Evolutionary conservation across 1,140 invertebrate species (phyloP).

Genomic region (Papilio polyxenes): DNA sequence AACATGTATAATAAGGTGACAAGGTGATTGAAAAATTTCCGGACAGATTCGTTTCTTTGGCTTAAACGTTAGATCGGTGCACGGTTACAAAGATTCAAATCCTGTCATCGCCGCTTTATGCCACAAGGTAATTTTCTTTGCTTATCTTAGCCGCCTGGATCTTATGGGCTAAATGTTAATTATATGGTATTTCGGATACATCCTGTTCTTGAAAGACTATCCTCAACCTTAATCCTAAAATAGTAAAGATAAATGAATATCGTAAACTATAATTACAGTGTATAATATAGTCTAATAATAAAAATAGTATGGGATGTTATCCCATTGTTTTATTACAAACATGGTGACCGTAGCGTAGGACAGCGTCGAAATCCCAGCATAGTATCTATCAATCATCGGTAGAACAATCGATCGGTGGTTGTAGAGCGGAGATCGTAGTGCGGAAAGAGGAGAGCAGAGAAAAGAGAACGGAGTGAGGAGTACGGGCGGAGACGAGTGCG

Average conservation of each 20-base stretch:
- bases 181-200: too few species aligned
- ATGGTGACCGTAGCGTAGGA: slow-evolving; percentile 20
- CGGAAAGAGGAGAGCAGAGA: too few species aligned
- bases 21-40: not conserved
- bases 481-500: not conserved
- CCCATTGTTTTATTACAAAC: not conserved
- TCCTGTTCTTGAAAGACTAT: not conserved
- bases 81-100: too few species aligned
- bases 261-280: not conserved
- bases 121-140: too few species aligned
- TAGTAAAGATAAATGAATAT: not conserved
- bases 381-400: slow-evolving; percentile 27
- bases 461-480: not conserved
- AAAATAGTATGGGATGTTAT: not conserved
- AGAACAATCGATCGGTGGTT: slow-evolving; percentile 26
- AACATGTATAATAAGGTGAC: not conserved
- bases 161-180: too few species aligned
- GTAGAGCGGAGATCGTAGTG: not conserved
- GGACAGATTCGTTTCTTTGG: not conserved
- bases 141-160: too few species aligned
- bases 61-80: not conserved
- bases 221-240: not conserved
- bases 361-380: slow-evolving; percentile 26
- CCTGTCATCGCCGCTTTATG: too few species aligned
- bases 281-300: not conserved